Evolutionary conservation across 2,113 vertebrate species (phyloP), one percentile per base, ranked within the genome.

Genomic region (Athene cunicularia): DNA sequence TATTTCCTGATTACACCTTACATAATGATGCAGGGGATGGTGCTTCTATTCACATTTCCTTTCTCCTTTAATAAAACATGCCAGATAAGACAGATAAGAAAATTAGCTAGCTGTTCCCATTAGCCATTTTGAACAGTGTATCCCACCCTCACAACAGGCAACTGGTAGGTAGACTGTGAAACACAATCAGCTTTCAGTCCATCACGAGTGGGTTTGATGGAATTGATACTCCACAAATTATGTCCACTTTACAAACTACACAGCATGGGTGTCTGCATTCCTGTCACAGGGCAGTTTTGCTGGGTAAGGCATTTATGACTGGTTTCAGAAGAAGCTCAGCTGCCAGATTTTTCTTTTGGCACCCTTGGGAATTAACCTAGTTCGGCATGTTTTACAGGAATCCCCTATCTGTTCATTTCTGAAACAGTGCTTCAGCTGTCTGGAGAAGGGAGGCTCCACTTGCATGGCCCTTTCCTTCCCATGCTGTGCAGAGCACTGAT

Each of bases 1-100:
- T 74, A 63, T 96, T 95, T 96, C 72, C 82, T 90, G 37, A 90
- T 87, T 91, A 59, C 33, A 59, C 22, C 63, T 92, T 74, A 55
- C 30, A 74, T 71, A 80, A 86, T 71, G 45, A 80, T 91, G 45
- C 58, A 86, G 50, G 17, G 39, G 43, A 68, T 39, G 26, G 27
- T 63, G 33, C 50, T 87, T 82, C 84, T 82, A 14, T 50, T 93
- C 59, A 58, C 32, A 66, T 66, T 85, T 82, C 52, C 79, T 94
- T 94, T 94, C 63, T 60, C 35, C 32, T 93, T 47, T 33, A 90
- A 64, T n/a, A 56, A 86, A 92, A 83, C 37, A 53, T 19, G 12
- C 15, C 66, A 81, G 39, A 43, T 49, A 45, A 79, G 53, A 92
- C 66, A 81, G 39, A 43, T 49, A 45, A 79, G 53, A 92, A 76